A percentile compares a stretch with the other conserved stretches of the same genome.
Evolutionary conservation across 1,140 invertebrate species (phyloP).

Genomic region (Drusus annulatus): DNA sequence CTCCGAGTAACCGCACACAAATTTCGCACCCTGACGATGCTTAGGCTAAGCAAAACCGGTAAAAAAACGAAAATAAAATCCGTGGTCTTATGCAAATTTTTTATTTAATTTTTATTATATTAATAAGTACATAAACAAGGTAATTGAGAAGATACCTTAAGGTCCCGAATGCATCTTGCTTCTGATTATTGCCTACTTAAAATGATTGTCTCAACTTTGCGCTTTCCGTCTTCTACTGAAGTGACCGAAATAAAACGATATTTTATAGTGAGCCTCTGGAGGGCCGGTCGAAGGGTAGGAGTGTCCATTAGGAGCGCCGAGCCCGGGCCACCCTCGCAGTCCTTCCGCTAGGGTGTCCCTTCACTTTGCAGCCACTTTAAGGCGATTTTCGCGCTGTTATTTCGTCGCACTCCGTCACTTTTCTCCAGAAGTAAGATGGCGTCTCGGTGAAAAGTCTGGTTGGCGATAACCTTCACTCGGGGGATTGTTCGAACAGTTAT

Average conservation of each 20-base stretch:
- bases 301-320: constrained; percentile 14
- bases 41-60: too few species aligned
- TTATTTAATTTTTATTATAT: too few species aligned
- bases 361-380: constrained; percentile 53
- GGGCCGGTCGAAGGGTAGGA: constrained; percentile 8
- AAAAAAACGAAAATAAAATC: too few species aligned
- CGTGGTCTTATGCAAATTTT: too few species aligned
- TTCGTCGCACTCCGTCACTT: constrained; percentile 42
- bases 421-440: background rate
- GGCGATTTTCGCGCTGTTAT: constrained; percentile 32
- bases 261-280: constrained; percentile 19
- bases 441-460: background rate
- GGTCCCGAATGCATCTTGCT: too few species aligned
- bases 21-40: too few species aligned
- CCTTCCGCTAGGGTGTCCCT: constrained; percentile 38
- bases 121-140: too few species aligned
- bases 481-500: constrained; percentile 3
- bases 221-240: background rate
- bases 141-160: too few species aligned
- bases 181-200: too few species aligned
- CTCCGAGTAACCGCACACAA: too few species aligned
- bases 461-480: constrained; percentile 12
- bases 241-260: constrained; percentile 35
- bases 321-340: background rate
- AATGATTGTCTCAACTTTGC: background rate